These are phyloP conservation scores for Dynastes hyllus DNA, from an alignment of 2,888 invertebrate genomes.

Conservation along the genomic window DNA sequence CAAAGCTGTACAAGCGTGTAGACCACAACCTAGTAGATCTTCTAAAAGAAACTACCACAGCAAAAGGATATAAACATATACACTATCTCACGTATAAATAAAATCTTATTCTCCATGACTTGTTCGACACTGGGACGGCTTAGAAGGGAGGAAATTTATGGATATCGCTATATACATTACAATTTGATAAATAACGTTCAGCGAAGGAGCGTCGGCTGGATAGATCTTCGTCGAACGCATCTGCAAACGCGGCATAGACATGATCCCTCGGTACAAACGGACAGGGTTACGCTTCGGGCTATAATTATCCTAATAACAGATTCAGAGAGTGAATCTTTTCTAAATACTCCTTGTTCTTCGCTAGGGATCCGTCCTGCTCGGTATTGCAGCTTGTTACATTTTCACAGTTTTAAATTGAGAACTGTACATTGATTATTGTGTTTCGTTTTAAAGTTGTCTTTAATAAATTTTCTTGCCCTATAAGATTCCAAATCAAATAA, in stretches of 20 bases:
- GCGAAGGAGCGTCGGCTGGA: background rate
- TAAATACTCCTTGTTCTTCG: slow-evolving; percentile 35
- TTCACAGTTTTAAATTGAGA: slow-evolving; percentile 28
- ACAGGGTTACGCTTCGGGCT: slow-evolving; percentile 66
- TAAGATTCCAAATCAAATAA: too few relatives aligned
- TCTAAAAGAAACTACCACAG: background rate
- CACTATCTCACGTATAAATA: too few relatives aligned
- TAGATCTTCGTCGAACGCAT: slow-evolving; percentile 8
- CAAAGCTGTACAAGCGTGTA: background rate
- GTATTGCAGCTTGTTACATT: slow-evolving; percentile 28
- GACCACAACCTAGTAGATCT: background rate
- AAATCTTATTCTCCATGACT: too few relatives aligned
- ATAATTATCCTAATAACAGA: slow-evolving; percentile 71
- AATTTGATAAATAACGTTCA: slow-evolving; percentile 52
- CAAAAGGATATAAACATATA: background rate
- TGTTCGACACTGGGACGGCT: too few relatives aligned
- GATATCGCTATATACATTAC: slow-evolving; percentile 50
- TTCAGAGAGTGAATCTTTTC: slow-evolving; percentile 59
- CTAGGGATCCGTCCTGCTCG: background rate
- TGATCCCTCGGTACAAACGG: slow-evolving; percentile 63
- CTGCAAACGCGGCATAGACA: slow-evolving; percentile 50
- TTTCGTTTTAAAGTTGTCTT: background rate
- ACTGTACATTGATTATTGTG: background rate
- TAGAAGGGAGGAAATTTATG: slow-evolving; percentile 47
- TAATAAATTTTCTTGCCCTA: background rate